Percentiles rank a stretch among this genome's conserved stretches.
These are phyloP conservation scores for Hofmannophila pseudospretella DNA, from an alignment of 2,888 invertebrate genomes.

Conservation along the genomic window DNA sequence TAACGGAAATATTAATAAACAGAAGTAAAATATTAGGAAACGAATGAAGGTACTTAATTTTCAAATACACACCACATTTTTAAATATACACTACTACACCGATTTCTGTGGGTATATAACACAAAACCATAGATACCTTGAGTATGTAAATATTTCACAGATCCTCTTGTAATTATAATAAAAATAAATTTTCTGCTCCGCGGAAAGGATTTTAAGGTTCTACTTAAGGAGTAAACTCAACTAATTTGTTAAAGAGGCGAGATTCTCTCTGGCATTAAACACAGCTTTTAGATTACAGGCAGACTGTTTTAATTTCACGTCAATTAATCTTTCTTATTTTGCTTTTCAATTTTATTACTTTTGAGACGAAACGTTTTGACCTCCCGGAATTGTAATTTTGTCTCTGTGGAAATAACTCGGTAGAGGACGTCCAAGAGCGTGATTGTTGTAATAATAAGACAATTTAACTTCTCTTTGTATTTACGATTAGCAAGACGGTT, in stretches of 20 bases:
- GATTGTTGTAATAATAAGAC: constrained; percentile 6
- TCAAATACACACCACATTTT: too few relatives aligned
- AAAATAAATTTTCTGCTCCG: constrained; percentile 9
- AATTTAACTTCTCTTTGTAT: constrained; percentile 4
- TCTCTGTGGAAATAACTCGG: constrained; percentile 15
- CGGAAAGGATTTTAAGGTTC: constrained; percentile 14
- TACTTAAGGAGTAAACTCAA: constrained; percentile 34
- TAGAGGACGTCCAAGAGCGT: not conserved
- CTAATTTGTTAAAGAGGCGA: constrained; percentile 38
- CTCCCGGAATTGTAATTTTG: constrained; percentile 25
- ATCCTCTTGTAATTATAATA: constrained; percentile 5
- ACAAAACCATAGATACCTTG: too few relatives aligned
- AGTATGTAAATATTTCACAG: constrained; percentile 1
- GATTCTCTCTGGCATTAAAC: constrained; percentile 35
- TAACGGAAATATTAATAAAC: too few relatives aligned
- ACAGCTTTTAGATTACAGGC: constrained; percentile 43
- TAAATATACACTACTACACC: too few relatives aligned
- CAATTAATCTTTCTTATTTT: constrained; percentile 51
- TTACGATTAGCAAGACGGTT: not conserved
- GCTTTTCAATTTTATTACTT: constrained; percentile 42
- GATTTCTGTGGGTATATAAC: too few relatives aligned
- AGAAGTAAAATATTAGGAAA: too few relatives aligned
- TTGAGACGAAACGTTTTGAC: constrained; percentile 24
- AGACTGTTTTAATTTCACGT: constrained; percentile 52
- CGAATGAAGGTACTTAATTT: too few relatives aligned